Base-by-base conservation (phyloP, 2,113 vertebrate genomes). In the Pelecanus crispus region DNA sequence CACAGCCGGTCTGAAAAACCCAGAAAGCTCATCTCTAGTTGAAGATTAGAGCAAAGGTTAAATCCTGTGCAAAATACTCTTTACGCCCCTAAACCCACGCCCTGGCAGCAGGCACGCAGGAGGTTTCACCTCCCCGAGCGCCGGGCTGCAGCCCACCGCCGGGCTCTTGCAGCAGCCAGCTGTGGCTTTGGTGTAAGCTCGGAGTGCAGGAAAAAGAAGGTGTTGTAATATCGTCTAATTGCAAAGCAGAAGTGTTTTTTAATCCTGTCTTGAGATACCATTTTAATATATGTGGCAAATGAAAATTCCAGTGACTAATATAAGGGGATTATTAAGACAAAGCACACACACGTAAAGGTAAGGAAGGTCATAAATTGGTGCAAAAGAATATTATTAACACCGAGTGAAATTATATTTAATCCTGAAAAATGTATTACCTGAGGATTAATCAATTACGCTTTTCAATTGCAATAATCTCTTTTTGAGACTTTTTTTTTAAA, bases 31-130 rank as follows among this genome's bases (percentile, higher is more conserved):
- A 92, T 79, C 92, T 87, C 70, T 85, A 65, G 61, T 28, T 80
- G 74, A 89, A 96, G 94, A 91, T 29, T 49, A 95, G 97, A 93
- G 96, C 97, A 98, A 98, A 98, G 98, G 98, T 97, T 97, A 97
- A 96, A 90, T 72, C 74, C 92, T 16, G 21, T 14, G 87, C 88
- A 90, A 94, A 94, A 92, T 34, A 65, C 70, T 90, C 94, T 88
- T 97, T 81, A 95, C 72, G 94, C 47, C 67, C 61, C 83, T 38
- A 89, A 87, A 59, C 5, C 58, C 36, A 10, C 2, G 52, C 38
- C 74, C 45, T 36, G 49, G 18, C 9, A 38, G 52, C 82, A 24
- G 62, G 36, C 8, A 10, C 66, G 55, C 50, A 31, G 26, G 40
- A 87, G 36, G 22, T 17, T 50, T 66, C 75, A 12, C 4, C 15